Conservation (phyloP, 1,140 invertebrate genomes). For the Ephestia elutella region DNA sequence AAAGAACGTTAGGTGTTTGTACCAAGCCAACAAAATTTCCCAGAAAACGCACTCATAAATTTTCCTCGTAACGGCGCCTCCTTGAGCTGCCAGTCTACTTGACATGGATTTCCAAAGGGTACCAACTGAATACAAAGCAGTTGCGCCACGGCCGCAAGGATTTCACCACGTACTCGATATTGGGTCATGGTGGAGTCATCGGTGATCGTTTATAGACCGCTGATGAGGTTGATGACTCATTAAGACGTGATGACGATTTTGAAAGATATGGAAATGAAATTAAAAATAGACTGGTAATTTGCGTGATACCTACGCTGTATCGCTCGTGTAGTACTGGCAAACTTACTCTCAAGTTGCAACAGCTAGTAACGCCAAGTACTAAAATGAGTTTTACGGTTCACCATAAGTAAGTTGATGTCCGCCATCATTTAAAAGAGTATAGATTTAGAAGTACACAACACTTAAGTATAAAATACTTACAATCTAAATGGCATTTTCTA, state of each 20-base stretch:
- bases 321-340: no score
- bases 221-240: constrained; percentile 13
- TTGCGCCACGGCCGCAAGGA: constrained; percentile 63
- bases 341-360: no score
- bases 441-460: no score
- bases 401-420: no score
- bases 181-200: constrained; percentile 57
- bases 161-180: constrained; percentile 62
- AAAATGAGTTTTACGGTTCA: no score
- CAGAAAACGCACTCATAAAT: constrained; percentile 47
- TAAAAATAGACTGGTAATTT: no score
- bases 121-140: constrained; percentile 62
- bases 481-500: constrained; percentile 92
- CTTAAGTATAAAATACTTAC: constrained; percentile 90
- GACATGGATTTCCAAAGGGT: constrained; percentile 69
- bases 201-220: constrained; percentile 15
- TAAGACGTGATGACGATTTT: constrained; percentile 1
- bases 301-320: no score
- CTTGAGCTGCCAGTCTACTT: constrained; percentile 56
- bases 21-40: constrained; percentile 15
- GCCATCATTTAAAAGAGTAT: no score
- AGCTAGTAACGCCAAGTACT: no score
- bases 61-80: constrained; percentile 54
- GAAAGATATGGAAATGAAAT: neutral
- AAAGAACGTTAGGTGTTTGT: neutral